Evolutionary conservation across 2,888 invertebrate genomes (phyloP).

Genomic region (Eristalis intricaria): DNA sequence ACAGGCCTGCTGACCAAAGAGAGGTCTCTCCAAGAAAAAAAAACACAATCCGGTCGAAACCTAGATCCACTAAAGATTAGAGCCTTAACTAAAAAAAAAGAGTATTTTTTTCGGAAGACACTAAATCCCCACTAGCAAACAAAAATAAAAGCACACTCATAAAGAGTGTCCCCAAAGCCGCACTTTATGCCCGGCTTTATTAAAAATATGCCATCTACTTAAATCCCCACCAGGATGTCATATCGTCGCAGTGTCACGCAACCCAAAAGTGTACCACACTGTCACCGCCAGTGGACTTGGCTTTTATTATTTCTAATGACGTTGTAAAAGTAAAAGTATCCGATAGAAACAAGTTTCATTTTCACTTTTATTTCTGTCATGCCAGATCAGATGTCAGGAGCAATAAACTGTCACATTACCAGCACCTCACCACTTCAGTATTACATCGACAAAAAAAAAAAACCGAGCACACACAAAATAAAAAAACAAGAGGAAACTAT

Average conservation of each 20-base stretch:
- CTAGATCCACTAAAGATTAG: too few relatives aligned
- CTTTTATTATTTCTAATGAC: conserved; percentile 12
- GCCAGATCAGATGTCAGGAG: conserved; percentile 18
- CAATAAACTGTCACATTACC: conserved; percentile 35
- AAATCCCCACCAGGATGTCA: background rate
- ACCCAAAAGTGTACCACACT: background rate
- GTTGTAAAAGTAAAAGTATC: conserved; percentile 33
- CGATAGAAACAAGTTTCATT: conserved; percentile 23
- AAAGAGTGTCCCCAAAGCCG: background rate
- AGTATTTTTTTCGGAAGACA: too few relatives aligned
- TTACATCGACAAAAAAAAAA: background rate
- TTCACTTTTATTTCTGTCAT: conserved; percentile 36
- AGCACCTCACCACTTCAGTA: background rate
- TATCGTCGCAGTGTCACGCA: background rate
- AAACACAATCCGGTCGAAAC: too few relatives aligned
- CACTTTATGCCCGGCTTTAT: background rate
- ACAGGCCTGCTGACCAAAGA: too few relatives aligned
- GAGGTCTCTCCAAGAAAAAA: too few relatives aligned
- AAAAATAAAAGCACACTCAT: background rate
- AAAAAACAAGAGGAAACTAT: conserved; percentile 8
- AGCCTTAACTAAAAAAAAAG: too few relatives aligned
- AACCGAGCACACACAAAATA: background rate
- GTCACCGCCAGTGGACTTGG: background rate
- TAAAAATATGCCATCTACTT: background rate
- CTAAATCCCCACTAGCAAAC: too few relatives aligned